Base-by-base conservation (phyloP, 2,888 invertebrate species). In the Acleris cristana region DNA sequence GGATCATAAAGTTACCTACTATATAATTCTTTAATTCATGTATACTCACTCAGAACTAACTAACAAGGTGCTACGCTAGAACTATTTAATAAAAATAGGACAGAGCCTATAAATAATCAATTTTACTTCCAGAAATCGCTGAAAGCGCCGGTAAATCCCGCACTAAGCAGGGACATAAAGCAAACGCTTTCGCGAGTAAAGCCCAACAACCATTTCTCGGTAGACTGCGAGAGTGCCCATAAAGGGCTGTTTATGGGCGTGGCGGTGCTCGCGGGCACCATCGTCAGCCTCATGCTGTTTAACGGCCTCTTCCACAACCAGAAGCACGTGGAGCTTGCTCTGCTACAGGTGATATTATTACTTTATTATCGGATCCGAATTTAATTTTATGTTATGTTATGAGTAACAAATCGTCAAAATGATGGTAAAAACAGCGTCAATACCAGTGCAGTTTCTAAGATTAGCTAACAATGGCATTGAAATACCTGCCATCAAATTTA, bases 201-300 rank as follows among this genome's bases (percentile, higher is more conserved):
- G 71, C 87, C 90, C 21, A 89, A 84, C 74, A 93, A 89, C 75
- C 94, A 94, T 76, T 95, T 95, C 83, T 94, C 94, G 1, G 95
- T 96, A 53, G 96, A 97, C 88, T 96, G 96, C 83, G 95, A 95
- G 52, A 95, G 95, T 72, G 95, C 96, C 14, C 96, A 96, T 81
- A 95, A 95, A 88, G 90, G 96, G 77, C 89, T 97, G 83, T 94
- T 94, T 75, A 83, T 89, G 85, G 93, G 96, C 5, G 94, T 96
- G 57, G 90, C 95, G 12, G 93, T 95, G 16, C 92, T 96, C 4
- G 95, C 96, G 1, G 93, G 95, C 5, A 95, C 96, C 49, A 94
- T 95, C 73, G 94, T 96, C 76, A 95, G 95, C 71, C 92, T 96
- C 40, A 95, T 96, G 80, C 91, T 96, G 68, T 96, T 96, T 82